phyloP scores from a whole-genome alignment of 2,888 invertebrate genomes.

The Ormyrus pomaceus region DNA sequence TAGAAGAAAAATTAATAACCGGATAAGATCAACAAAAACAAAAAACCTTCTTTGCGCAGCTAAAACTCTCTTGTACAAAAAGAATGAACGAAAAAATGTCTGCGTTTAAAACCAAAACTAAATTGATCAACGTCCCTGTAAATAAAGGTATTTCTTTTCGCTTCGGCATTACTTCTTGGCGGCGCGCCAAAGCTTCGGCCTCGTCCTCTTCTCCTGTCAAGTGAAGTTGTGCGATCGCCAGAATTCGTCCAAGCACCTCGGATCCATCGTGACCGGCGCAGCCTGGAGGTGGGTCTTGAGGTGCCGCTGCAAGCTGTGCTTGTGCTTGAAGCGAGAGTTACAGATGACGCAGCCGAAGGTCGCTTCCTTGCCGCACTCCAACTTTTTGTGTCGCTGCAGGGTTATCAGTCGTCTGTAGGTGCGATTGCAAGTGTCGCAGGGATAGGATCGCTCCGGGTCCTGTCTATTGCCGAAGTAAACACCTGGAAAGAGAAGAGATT shows the following conservation, averaged over 20 bases:
- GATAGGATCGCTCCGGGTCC: constrained; percentile 60
- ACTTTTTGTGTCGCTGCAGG: constrained; percentile 75
- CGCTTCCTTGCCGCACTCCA: constrained; percentile 77
- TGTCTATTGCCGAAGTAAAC: constrained; percentile 1
- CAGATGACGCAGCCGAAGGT: constrained; percentile 76
- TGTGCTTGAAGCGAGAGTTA: constrained; percentile 71
- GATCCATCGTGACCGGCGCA: constrained; percentile 18
- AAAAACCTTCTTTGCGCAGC: too few relatives aligned
- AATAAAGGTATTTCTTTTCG: neutral
- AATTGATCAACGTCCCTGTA: too few relatives aligned
- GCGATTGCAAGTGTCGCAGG: constrained; percentile 70
- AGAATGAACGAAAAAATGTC: too few relatives aligned
- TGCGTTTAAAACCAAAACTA: too few relatives aligned
- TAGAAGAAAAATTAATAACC: too few relatives aligned
- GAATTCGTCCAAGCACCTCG: constrained; percentile 27
- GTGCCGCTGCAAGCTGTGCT: constrained; percentile 70
- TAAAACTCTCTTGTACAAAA: too few relatives aligned
- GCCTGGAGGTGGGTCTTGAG: constrained; percentile 63
- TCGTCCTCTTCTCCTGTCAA: constrained; percentile 36
- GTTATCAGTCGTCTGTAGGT: constrained; percentile 69
- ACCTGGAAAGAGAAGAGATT: constrained; percentile 43
- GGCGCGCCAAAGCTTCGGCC: neutral
- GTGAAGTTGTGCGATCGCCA: constrained; percentile 46
- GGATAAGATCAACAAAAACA: too few relatives aligned
- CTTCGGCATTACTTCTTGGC: neutral